Percentiles rank a stretch among this genome's conserved stretches.
Evolutionary conservation across 1,140 invertebrate genomes (phyloP).

Genomic region (Oryctes rhinoceros): DNA sequence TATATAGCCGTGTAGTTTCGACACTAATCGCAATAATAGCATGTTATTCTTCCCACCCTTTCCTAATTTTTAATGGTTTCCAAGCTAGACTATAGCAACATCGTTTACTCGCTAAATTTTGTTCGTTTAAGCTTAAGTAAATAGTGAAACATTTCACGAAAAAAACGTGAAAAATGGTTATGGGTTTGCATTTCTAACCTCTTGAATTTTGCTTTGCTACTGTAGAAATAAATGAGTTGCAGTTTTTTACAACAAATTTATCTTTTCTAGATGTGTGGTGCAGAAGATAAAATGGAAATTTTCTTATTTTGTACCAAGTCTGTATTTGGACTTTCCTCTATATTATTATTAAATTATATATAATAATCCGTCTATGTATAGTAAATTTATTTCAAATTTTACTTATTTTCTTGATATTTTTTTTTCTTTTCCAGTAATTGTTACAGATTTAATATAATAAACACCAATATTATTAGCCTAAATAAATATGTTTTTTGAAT

Average conservation of each 20-base stretch:
- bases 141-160: no score
- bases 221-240: neutral
- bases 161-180: no score
- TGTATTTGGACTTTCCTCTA: constrained; percentile 36
- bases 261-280: constrained; percentile 25
- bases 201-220: neutral
- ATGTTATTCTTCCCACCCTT: no score
- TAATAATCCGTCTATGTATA: constrained; percentile 41
- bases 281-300: constrained; percentile 38
- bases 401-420: constrained; percentile 13
- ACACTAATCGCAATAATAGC: no score
- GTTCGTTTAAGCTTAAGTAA: no score
- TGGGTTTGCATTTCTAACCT: no score
- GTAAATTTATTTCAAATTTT: constrained; percentile 38
- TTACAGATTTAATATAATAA: constrained; percentile 31
- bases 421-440: constrained; percentile 13
- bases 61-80: no score
- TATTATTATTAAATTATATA: constrained; percentile 39
- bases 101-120: no score
- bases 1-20: no score
- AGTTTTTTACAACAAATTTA: neutral
- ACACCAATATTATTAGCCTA: constrained; percentile 29
- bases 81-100: no score
- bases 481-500: constrained; percentile 21
- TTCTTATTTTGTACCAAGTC: constrained; percentile 40